phyloP scores from a whole-genome alignment of 2,797 vertebrate genomes.

The Vultur gryphus region DNA sequence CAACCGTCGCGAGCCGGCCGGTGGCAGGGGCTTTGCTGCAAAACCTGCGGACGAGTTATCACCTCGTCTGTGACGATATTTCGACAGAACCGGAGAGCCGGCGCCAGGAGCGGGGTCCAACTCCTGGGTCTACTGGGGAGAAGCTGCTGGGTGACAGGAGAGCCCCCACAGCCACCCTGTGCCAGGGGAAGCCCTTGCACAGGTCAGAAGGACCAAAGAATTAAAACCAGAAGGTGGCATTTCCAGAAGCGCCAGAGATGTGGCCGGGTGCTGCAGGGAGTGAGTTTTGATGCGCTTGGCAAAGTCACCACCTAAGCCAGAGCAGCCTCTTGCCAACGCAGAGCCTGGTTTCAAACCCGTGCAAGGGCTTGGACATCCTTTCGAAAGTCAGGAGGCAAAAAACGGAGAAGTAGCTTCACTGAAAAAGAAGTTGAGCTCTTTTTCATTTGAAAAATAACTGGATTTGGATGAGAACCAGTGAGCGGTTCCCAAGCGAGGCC shows the following conservation, averaged over 20 bases:
- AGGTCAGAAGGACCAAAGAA: neutral
- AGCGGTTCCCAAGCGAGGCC: neutral
- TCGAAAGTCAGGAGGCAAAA: neutral
- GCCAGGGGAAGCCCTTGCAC: neutral
- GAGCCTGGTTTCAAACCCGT: neutral
- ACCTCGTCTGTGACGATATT: rapidly evolving
- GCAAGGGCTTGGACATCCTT: neutral
- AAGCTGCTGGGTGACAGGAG: neutral
- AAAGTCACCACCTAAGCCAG: neutral
- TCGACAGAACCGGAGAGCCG: neutral
- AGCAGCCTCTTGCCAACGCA: neutral
- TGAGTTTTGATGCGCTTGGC: neutral
- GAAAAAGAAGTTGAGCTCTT: neutral
- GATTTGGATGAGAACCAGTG: neutral
- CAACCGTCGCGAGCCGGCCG: rapidly evolving
- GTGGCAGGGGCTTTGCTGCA: neutral
- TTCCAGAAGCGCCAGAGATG: neutral
- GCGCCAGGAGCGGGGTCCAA: rapidly evolving
- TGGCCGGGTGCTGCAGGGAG: neutral
- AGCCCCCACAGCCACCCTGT: neutral
- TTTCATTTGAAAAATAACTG: neutral
- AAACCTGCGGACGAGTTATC: neutral
- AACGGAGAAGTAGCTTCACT: neutral
- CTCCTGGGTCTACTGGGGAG: neutral
- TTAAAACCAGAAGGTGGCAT: neutral